These are phyloP conservation scores for Castor canadensis DNA, from an alignment of 2,113 vertebrate species.

Conservation along the genomic window DNA sequence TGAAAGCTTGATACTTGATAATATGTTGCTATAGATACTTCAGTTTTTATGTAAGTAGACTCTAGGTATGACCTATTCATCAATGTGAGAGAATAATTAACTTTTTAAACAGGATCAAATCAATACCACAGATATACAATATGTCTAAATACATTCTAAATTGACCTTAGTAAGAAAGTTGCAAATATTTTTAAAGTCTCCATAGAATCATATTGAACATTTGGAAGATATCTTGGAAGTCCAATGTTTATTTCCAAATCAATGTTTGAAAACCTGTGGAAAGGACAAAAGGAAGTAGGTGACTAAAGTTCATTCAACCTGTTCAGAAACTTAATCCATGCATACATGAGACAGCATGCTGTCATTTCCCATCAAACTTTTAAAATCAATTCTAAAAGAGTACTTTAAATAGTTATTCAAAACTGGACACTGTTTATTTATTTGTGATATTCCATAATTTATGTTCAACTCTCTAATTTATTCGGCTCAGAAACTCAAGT, in stretches of 20 bases:
- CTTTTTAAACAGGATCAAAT: conserved; percentile 30
- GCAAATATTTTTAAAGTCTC: conserved; percentile 1
- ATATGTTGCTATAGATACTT: not conserved
- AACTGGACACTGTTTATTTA: conserved; percentile 33
- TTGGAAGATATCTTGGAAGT: conserved; percentile 10
- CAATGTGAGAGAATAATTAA: conserved; percentile 33
- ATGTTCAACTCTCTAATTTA: conserved; percentile 62
- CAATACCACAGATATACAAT: conserved; percentile 1
- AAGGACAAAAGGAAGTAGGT: conserved; percentile 14
- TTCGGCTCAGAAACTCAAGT: conserved; percentile 68
- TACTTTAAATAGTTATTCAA: conserved; percentile 44
- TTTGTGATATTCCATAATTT: conserved; percentile 55
- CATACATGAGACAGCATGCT: not conserved
- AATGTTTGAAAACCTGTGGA: not conserved
- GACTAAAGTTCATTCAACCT: not conserved
- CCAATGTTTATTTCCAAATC: not conserved
- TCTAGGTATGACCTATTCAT: not conserved
- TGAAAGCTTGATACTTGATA: not conserved
- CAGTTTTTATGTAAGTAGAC: conserved; percentile 27
- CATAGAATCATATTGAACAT: conserved; percentile 13
- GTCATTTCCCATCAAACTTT: conserved; percentile 8
- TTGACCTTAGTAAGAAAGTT: conserved; percentile 22
- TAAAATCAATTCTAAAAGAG: not conserved
- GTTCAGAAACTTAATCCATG: conserved; percentile 17
- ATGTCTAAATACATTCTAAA: conserved; percentile 19